Conservation (phyloP, 1,140 invertebrate genomes). For the Drosophila rufa region DNA sequence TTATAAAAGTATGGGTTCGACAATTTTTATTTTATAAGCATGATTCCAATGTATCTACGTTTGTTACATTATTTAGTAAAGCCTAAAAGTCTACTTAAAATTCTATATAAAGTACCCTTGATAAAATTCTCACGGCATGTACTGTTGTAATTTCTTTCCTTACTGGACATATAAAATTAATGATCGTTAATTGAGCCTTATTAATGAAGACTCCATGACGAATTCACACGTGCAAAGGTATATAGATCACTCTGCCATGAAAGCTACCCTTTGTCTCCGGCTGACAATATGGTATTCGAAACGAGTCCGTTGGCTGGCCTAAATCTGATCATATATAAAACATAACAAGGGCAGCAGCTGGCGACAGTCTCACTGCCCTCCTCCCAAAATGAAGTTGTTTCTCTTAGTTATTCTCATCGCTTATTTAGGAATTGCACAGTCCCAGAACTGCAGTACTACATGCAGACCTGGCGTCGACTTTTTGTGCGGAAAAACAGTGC, state of each 20-base stretch:
- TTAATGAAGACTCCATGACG: not conserved
- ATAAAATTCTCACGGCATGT: not conserved
- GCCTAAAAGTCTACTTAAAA: conserved; percentile 15
- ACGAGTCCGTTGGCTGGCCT: conserved; percentile 18
- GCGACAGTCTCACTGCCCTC: not conserved
- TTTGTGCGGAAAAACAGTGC: conserved; percentile 41
- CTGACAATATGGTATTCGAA: conserved; percentile 22
- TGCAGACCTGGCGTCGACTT: conserved; percentile 18
- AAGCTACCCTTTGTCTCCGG: conserved; percentile 6
- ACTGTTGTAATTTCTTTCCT: not conserved
- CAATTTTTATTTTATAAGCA: too few relatives aligned
- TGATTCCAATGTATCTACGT: too few relatives aligned
- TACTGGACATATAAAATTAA: not conserved
- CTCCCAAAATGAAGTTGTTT: conserved; percentile 29
- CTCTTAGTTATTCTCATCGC: not conserved
- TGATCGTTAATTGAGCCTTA: not conserved
- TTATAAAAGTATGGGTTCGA: too few relatives aligned
- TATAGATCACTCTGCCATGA: not conserved
- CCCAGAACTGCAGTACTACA: conserved; percentile 7
- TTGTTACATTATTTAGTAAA: not conserved
- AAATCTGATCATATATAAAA: conserved; percentile 40
- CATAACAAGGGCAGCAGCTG: conserved; percentile 8
- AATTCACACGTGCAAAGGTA: conserved; percentile 13
- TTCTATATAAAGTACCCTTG: not conserved
- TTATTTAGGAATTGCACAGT: not conserved